Base-by-base conservation (phyloP, 2,113 vertebrate genomes). In the Ptilonorhynchus violaceus region DNA sequence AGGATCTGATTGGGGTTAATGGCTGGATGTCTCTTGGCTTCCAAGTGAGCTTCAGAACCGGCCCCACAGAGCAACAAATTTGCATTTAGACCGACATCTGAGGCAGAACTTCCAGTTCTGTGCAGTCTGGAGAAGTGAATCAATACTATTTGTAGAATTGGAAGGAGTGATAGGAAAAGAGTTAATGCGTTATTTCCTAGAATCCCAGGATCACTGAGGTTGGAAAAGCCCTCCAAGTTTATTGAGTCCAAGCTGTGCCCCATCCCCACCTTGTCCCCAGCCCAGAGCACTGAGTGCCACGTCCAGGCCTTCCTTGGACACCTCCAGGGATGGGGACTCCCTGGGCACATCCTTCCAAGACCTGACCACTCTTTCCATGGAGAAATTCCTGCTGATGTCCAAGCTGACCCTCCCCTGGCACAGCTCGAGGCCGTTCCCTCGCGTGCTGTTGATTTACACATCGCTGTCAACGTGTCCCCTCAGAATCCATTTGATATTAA, bases 391-490 rank as follows among this genome's bases (percentile, higher is more conserved):
- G 0, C 68, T 74, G 8, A 0, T 30, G 33, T 24, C 19, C 44
- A 20, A 1, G 22, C 86, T 59, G 44, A 44, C 3, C 33, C 44
- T 52, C 1, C 4, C 7, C 37, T 46, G 68, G 23, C 28, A 0
- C 59, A 52, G 33, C 52, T 0, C 33, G 44, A 44, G 52, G 77
- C 37, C 0, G 0, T 52, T 52, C 1, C 52, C 33, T 66, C 44
- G 20, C 13, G 18, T 20, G 52, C 44, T n/a, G 19, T 20, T 0
- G 0, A 73, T 64, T 70, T 47, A 46, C 6, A 20, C 17, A 12
- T 20, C 2, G 0, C 13, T 69, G 73, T 24, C 46, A 50, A 15
- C 7, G 22, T 13, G 7, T 14, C 13, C 28, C 33, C 1, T 1
- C 47, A 31, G 41, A 41, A 53, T 10, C 30, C 19, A 66, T 53